Evolutionary conservation across 2,113 vertebrate genomes (phyloP), one percentile per base, ranked within the genome.

Genomic region (Cyrtonyx montezumae): DNA sequence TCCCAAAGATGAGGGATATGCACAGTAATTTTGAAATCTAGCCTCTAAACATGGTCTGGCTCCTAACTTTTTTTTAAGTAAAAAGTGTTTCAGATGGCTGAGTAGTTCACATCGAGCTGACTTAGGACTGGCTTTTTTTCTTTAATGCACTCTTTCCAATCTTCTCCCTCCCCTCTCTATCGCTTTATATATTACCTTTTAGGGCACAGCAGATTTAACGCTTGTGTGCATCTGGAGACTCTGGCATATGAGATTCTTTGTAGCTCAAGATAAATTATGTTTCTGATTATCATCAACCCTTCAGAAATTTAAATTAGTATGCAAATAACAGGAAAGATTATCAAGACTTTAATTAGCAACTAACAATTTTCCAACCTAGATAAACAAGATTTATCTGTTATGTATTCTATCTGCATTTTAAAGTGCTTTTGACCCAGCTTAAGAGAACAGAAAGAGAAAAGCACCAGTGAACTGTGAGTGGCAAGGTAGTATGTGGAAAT

Each of bases 311-410:
- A 89, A 93, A 91, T 79, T 74, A 82, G 67, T 22, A 79, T 82
- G 76, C 73, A 94, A 94, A 79, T 70, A 77, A 49, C 46, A 74
- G 42, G 76, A 84, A 87, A 87, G 7, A 28, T 77, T 59, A 87
- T 93, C 67, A 66, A 67, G 70, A 42, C 91, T 81, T 93, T 92
- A 93, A 90, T 87, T 91, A 95, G 78, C 42, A 87, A 79, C 12
- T 42, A 70, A 76, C 56, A 61, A 8, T 67, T 93, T 91, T 93
- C 76, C 49, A 36, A 37, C 37, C 19, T 71, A 48, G 91, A 79
- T 87, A 82, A 92, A 87, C 37, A 22, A 37, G 71, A 49, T 79
- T 79, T 85, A 43, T 85, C 46, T 77, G 20, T 37, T 79, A 28
- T 7, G 17, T 68, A 25, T 66, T 79, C 34, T 42, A 48, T 40